These are phyloP conservation scores for Tholera decimalis DNA, from an alignment of 2,888 invertebrate genomes.

Conservation along the genomic window DNA sequence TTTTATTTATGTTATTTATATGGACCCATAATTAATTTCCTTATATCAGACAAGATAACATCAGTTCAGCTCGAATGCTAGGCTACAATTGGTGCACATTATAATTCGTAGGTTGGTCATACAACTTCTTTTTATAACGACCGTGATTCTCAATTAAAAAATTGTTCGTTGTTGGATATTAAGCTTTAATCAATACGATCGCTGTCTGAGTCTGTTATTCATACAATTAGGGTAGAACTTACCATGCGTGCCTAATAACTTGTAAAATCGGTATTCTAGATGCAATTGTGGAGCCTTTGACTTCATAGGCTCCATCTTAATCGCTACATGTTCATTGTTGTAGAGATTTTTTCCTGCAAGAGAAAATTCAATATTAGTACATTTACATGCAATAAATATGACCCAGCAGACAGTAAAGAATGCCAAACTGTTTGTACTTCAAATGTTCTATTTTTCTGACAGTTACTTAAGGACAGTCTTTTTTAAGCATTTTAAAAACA, in stretches of 20 bases:
- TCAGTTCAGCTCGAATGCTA: conserved; percentile 8
- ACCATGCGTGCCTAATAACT: conserved; percentile 99
- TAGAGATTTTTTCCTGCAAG: conserved; percentile 99
- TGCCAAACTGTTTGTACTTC: neutral
- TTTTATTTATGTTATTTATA: neutral
- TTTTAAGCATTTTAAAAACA: conserved; percentile 42
- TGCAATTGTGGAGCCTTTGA: conserved; percentile 99
- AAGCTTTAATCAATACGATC: conserved; percentile 36
- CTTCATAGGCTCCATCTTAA: conserved; percentile 99
- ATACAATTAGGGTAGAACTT: conserved; percentile 82
- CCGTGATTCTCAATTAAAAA: conserved; percentile 65
- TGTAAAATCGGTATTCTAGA: conserved; percentile 99
- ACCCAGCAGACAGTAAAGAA: conserved; percentile 4
- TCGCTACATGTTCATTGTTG: conserved; percentile 99
- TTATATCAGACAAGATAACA: neutral
- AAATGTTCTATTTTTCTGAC: conserved; percentile 30
- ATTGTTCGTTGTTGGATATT: conserved; percentile 41
- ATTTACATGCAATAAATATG: conserved; percentile 15
- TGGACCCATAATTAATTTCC: conserved; percentile 2
- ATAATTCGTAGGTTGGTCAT: conserved; percentile 52
- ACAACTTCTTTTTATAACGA: conserved; percentile 61
- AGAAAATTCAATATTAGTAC: conserved; percentile 69
- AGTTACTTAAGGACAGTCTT: conserved; percentile 1
- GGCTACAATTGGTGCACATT: conserved; percentile 59
- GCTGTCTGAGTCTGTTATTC: conserved; percentile 44